These are phyloP conservation scores for Parnassius apollo DNA, from an alignment of 2,888 invertebrate species.

Conservation along the genomic window DNA sequence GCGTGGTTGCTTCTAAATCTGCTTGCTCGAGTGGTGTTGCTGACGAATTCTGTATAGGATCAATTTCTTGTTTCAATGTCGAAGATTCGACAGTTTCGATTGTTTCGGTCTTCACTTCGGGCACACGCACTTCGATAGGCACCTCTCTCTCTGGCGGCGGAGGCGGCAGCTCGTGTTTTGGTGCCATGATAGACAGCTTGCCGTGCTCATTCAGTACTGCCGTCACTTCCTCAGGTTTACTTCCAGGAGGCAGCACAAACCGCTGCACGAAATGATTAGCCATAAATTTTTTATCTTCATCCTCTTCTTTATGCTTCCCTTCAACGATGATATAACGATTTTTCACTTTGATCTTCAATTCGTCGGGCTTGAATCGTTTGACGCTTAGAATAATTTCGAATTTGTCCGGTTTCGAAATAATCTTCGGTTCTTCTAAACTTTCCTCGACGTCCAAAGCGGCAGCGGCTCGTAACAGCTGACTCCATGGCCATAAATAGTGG, in stretches of 20 bases:
- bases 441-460: conserved; percentile 57
- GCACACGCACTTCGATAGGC: conserved; percentile 58
- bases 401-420: conserved; percentile 57
- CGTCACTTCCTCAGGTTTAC: conserved; percentile 64
- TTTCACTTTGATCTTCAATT: conserved; percentile 66
- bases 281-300: conserved; percentile 51
- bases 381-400: conserved; percentile 62
- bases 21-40: conserved; percentile 53
- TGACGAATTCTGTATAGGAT: conserved; percentile 32
- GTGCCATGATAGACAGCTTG: conserved; percentile 57
- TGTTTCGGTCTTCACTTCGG: conserved; percentile 44
- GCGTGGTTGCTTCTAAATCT: conserved; percentile 62
- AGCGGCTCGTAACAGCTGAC: conserved; percentile 61
- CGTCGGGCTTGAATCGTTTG: conserved; percentile 64
- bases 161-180: conserved; percentile 67
- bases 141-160: conserved; percentile 66
- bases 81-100: conserved; percentile 36
- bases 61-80: conserved; percentile 33
- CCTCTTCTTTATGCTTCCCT: conserved; percentile 59
- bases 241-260: conserved; percentile 63
- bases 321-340: conserved; percentile 66
- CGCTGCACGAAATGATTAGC: conserved; percentile 70
- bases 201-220: conserved; percentile 64
- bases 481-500: conserved; percentile 73
- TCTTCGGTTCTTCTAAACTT: conserved; percentile 61